These are phyloP conservation scores for Rhinolophus ferrumequinum DNA, from an alignment of 2,113 vertebrate genomes.

Conservation along the genomic window DNA sequence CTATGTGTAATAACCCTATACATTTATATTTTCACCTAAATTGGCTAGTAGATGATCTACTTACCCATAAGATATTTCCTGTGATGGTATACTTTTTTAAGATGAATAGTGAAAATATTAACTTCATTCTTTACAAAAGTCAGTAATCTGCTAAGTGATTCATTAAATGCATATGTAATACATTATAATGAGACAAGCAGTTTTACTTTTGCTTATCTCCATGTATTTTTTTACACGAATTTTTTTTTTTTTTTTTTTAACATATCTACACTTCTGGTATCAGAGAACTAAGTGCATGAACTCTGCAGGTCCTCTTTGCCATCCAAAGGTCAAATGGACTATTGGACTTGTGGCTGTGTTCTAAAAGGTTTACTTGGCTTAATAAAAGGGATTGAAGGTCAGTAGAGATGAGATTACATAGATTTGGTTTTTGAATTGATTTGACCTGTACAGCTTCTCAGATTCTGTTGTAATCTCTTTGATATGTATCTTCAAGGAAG, in stretches of 20 bases:
- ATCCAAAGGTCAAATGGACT: background rate
- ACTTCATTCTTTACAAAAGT: background rate
- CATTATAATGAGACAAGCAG: background rate
- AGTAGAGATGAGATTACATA: background rate
- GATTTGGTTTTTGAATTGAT: background rate
- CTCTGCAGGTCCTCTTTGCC: background rate
- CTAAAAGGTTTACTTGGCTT: background rate
- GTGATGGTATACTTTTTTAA: background rate
- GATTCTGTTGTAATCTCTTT: background rate
- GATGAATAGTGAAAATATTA: constrained; percentile 4
- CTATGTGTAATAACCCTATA: background rate
- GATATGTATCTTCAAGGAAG: background rate
- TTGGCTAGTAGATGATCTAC: background rate
- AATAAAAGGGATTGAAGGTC: background rate
- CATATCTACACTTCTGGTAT: background rate
- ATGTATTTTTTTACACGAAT: background rate
- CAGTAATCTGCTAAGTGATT: background rate
- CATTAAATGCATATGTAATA: background rate
- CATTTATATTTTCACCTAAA: background rate
- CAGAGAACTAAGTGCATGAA: background rate
- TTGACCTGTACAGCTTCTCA: background rate
- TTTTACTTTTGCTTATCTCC: background rate
- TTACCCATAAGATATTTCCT: background rate
- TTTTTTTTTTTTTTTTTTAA: background rate
- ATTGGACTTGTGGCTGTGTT: background rate